phyloP scores from a whole-genome alignment of 2,797 vertebrate species.

The Sebastes baramenuke region DNA sequence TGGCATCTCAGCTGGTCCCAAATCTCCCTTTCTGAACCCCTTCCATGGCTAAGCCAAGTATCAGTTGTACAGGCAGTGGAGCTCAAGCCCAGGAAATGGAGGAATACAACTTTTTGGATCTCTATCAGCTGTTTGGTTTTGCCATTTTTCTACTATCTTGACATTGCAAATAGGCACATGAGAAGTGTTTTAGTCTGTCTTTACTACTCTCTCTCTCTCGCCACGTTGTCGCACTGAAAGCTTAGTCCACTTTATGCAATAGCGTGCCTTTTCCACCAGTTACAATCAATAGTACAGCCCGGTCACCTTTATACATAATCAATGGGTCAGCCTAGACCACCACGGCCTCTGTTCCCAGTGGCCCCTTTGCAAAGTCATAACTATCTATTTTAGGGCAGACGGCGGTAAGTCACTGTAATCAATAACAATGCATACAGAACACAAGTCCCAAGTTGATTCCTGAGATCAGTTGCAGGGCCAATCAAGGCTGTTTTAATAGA shows the following conservation, averaged over 20 bases:
- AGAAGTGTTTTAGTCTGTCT: slow-evolving; percentile 8
- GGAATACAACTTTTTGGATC: slow-evolving; percentile 31
- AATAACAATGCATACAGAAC: slow-evolving; percentile 48
- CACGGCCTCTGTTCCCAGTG: slow-evolving; percentile 40
- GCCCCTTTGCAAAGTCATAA: slow-evolving; percentile 74
- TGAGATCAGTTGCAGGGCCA: slow-evolving; percentile 32
- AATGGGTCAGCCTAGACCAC: slow-evolving; percentile 67
- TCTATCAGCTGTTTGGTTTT: slow-evolving; percentile 34
- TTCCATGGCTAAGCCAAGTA: slow-evolving; percentile 49
- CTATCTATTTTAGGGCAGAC: slow-evolving; percentile 70
- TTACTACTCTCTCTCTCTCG: not conserved
- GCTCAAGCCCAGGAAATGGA: slow-evolving; percentile 41
- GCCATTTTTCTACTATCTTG: slow-evolving; percentile 12
- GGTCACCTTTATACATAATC: slow-evolving; percentile 72
- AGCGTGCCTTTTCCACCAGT: slow-evolving; percentile 39
- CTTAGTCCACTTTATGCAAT: slow-evolving; percentile 39
- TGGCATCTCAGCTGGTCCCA: slow-evolving; percentile 60
- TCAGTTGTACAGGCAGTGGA: slow-evolving; percentile 47
- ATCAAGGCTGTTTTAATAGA: slow-evolving; percentile 28
- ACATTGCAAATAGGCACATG: slow-evolving; percentile 17
- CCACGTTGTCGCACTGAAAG: slow-evolving; percentile 14
- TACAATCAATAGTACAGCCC: slow-evolving; percentile 70
- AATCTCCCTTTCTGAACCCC: slow-evolving; percentile 55
- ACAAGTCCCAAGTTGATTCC: slow-evolving; percentile 43
- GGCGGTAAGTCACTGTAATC: slow-evolving; percentile 55